phyloP scores from a whole-genome alignment of 1,140 invertebrate genomes.

The Camponotus pennsylvanicus region DNA sequence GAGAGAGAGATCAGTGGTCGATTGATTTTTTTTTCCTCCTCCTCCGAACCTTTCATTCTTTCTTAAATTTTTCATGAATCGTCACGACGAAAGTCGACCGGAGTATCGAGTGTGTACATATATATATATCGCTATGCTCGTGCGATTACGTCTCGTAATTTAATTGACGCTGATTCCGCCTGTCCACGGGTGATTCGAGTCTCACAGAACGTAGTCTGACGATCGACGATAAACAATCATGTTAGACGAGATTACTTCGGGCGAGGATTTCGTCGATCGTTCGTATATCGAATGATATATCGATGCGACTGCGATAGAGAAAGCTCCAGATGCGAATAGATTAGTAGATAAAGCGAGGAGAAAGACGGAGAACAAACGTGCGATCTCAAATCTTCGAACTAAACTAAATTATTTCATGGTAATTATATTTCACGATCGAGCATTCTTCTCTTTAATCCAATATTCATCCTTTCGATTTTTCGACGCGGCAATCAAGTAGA shows the following conservation, averaged over 20 bases:
- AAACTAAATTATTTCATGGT: conserved; percentile 78
- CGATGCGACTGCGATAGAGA: conserved; percentile 28
- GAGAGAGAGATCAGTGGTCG: conserved; percentile 83
- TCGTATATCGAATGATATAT: conserved; percentile 1
- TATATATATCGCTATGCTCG: conserved; percentile 31
- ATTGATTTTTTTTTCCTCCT: conserved; percentile 71
- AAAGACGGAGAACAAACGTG: conserved; percentile 59
- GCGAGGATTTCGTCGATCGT: conserved; percentile 57
- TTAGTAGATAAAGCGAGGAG: not conserved
- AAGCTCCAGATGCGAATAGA: conserved; percentile 26
- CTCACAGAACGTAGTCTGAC: conserved; percentile 54
- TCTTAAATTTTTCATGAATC: conserved; percentile 70
- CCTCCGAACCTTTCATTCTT: not conserved
- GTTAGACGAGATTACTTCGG: conserved; percentile 15
- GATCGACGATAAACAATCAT: conserved; percentile 49
- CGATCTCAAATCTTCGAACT: conserved; percentile 80
- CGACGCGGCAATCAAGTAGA: conserved; percentile 12
- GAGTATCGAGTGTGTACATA: conserved; percentile 55
- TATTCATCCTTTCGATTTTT: conserved; percentile 59
- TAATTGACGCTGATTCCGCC: conserved; percentile 59
- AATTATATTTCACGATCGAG: conserved; percentile 26
- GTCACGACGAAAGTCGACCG: conserved; percentile 39
- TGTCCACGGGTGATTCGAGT: conserved; percentile 31
- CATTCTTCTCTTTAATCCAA: conserved; percentile 54
- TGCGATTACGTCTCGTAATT: conserved; percentile 74